Evolutionary conservation across 64 coral and sea anemone genomes (phyloP).

Genomic region (Montipora sp.): DNA sequence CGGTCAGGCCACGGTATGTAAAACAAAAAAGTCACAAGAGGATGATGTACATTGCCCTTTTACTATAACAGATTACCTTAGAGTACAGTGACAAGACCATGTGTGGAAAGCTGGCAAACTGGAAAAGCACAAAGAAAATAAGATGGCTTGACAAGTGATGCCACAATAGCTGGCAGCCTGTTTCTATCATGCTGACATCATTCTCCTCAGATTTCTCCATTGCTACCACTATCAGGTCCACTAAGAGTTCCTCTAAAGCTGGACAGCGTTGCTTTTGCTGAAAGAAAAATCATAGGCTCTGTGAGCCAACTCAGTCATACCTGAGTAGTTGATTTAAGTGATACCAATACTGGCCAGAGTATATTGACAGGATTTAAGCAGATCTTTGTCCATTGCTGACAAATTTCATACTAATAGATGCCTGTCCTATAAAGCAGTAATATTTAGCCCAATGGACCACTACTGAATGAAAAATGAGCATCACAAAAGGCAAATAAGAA

Average conservation of each 20-base stretch:
- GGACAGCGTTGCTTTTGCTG: conserved; percentile 92
- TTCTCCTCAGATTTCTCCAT: conserved; percentile 95
- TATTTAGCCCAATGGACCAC: no score
- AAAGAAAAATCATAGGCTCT: background rate
- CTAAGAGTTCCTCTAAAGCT: conserved; percentile 88
- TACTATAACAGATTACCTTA: conserved; percentile 64
- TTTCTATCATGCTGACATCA: conserved; percentile 54
- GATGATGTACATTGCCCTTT: background rate
- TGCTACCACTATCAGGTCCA: conserved; percentile 87
- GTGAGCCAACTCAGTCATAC: no score
- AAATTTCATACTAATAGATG: no score
- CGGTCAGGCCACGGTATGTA: no score
- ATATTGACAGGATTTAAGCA: no score
- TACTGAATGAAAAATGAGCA: no score
- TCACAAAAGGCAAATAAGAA: background rate
- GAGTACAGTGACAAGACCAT: conserved; percentile 78
- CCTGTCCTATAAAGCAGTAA: no score
- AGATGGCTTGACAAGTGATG: conserved; percentile 93
- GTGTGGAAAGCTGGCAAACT: conserved; percentile 90
- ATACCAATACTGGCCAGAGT: no score
- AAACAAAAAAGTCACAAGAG: background rate
- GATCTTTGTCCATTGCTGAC: no score
- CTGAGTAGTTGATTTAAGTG: no score
- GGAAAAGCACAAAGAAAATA: conserved; percentile 93
- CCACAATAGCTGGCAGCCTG: conserved; percentile 89